These are phyloP conservation scores for Sarcophilus harrisii DNA, from an alignment of 2,797 vertebrate genomes.

Conservation along the genomic window DNA sequence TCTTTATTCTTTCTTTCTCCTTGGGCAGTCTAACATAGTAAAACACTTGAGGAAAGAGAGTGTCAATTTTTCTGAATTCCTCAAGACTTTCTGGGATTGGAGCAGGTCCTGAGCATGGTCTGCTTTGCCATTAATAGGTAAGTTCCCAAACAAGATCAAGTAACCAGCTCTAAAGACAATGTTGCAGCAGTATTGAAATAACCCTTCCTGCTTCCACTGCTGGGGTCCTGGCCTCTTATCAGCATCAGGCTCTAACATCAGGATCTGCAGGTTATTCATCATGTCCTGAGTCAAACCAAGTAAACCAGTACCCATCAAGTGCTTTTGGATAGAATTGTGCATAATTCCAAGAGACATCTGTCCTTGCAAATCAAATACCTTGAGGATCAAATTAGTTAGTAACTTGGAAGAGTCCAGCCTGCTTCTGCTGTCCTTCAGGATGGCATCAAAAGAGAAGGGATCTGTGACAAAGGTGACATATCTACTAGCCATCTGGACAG, in stretches of 20 bases:
- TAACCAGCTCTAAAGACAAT: slow-evolving; percentile 89
- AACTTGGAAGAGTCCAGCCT: slow-evolving; percentile 83
- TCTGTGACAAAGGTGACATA: slow-evolving; percentile 88
- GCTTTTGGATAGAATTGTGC: slow-evolving; percentile 60
- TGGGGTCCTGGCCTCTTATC: slow-evolving; percentile 55
- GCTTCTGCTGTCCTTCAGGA: slow-evolving; percentile 78
- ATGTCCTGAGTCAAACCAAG: slow-evolving; percentile 80
- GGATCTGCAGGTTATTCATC: slow-evolving; percentile 64
- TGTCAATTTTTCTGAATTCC: slow-evolving; percentile 92
- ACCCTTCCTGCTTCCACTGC: slow-evolving; percentile 47
- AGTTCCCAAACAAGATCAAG: slow-evolving; percentile 87
- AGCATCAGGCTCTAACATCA: slow-evolving; percentile 80
- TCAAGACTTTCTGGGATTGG: slow-evolving; percentile 86
- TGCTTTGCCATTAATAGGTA: slow-evolving; percentile 82
- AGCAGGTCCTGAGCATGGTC: slow-evolving; percentile 80
- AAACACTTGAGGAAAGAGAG: slow-evolving; percentile 90
- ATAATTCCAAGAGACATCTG: slow-evolving; percentile 52
- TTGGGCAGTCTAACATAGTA: slow-evolving; percentile 86
- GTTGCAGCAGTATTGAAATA: slow-evolving; percentile 93
- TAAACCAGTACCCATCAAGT: slow-evolving; percentile 91
- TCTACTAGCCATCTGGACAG: slow-evolving; percentile 88
- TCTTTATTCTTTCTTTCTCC: slow-evolving; percentile 86
- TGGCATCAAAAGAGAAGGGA: slow-evolving; percentile 88
- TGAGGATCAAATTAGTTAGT: slow-evolving; percentile 82
- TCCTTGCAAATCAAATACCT: slow-evolving; percentile 86